Base-by-base conservation (phyloP, 2,113 vertebrate genomes). In the Vombatus ursinus region DNA sequence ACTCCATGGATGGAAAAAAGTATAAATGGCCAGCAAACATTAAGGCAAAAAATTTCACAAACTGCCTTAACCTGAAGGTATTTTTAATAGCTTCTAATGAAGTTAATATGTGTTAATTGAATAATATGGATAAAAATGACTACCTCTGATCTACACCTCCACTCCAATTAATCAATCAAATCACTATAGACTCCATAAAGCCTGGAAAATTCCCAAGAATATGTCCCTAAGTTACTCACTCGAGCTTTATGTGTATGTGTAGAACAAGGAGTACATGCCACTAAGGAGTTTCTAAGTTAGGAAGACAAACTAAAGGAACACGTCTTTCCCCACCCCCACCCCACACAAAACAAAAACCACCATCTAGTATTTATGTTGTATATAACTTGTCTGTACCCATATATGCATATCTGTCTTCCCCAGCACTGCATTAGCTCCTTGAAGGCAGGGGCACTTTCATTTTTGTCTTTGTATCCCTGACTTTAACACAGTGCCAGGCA, bases 41-140 rank as follows among this genome's bases (percentile, higher is more conserved):
- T 2, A 44, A 0, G 0, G 68, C 91, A 61, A 97, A 89, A 89
- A 96, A 97, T 89, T 52, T 98, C 96, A 94, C 68, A 95, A 93
- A 95, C 37, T n/a, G 28, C 92, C 94, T 96, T 93, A 93, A 97
- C 84, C 91, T 92, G 94, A 96, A 97, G 91, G 90, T 95, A 93
- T 95, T 97, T 95, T 93, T 98, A 98, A 98, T 94, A 95, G 95
- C 95, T 95, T 92, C 94, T 97, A 98, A 97, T 90, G 94, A 97
- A 96, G 96, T 93, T 48, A 23, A 54, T 92, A 57, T 93, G 93
- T 94, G 95, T 94, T 97, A 97, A 97, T 97, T 96, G 95, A 97
- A 95, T 96, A 97, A 96, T 96, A 96, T 96, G 95, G 96, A 52
- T 54, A 97, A 97, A 93, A 52, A 28, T 95, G 94, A 97, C 90